Evolutionary conservation across 1,140 invertebrate genomes (phyloP), one percentile per base, ranked within the genome.

Genomic region (Protaetia brevitarsis): DNA sequence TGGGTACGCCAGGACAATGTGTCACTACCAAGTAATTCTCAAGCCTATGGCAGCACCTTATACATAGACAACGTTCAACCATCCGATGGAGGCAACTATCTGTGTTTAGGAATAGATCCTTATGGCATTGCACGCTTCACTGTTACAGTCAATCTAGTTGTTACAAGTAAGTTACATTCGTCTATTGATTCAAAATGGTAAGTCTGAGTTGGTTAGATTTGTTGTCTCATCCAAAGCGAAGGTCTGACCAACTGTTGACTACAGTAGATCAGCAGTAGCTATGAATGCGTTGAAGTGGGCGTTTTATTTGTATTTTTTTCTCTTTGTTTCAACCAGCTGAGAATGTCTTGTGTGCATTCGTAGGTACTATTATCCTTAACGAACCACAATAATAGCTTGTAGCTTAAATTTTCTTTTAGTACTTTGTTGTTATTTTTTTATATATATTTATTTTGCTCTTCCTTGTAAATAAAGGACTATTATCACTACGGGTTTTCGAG

Each of bases 71-170:
- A 82, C 23, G 87, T 91, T 0, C 79, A 85, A 56, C 78, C 82
- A 45, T 82, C 86, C 30, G 89, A 89, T 68, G 85, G 86, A 28
- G 94, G 94, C 4, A 82, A 87, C 67, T 97, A 97, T 74, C 82
- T 87, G 28, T 97, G 94, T 76, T 76, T 84, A 27, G 86, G 87
- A 1, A 73, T 84, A n/a, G 60, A 62, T n/a, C 16, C 7, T 7
- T 34, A 31, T 21, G 60, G 79, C 6, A 80, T 71, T 31, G 77
- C 74, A 19, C 70, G 79, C 68, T 78, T 83, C 69, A 79, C 76
- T 59, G 81, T 82, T 0, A 81, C 79, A 64, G 80, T 84, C n/a
- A 76, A 80, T 56, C 72, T 89, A 2, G 77, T 80, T 73, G 82
- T 89, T 31, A 73, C 85, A 60, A 83, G 87, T 88, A 77, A 83